Evolutionary conservation across 2,113 vertebrate species (phyloP).

Genomic region (Propithecus coquereli): DNA sequence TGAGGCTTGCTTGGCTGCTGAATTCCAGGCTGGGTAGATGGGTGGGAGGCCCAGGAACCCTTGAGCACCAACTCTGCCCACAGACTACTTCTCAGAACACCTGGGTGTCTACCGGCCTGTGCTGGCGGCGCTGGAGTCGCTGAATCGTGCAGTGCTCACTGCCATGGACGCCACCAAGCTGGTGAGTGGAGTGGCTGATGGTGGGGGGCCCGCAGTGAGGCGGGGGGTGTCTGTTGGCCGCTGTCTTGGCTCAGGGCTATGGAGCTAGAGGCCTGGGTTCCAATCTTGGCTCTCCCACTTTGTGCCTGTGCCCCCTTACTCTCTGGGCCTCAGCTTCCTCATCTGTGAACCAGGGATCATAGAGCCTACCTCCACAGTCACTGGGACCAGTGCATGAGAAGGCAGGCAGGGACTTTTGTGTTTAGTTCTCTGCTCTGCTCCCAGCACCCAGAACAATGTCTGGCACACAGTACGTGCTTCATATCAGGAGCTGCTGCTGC

Average conservation of each 20-base stretch:
- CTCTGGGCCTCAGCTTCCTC: not conserved
- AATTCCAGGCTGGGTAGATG: not conserved
- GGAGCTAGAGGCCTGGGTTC: not conserved
- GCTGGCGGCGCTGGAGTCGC: slow-evolving; percentile 92
- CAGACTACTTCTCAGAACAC: slow-evolving; percentile 96
- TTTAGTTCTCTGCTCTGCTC: not conserved
- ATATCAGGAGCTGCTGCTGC: not conserved
- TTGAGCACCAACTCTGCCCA: not conserved
- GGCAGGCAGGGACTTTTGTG: not conserved
- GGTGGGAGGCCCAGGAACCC: not conserved
- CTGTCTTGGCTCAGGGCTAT: not conserved
- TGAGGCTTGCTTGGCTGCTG: not conserved
- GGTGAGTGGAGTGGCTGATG: slow-evolving; percentile 80
- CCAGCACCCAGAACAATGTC: not conserved
- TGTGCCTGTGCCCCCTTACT: not conserved
- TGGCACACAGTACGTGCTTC: not conserved
- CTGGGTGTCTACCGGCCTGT: slow-evolving; percentile 93
- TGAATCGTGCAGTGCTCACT: slow-evolving; percentile 92
- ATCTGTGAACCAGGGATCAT: not conserved
- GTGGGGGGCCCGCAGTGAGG: not conserved
- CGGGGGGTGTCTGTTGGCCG: not conserved
- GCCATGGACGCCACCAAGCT: slow-evolving; percentile 98
- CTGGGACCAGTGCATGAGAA: not conserved
- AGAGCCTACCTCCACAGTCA: not conserved
- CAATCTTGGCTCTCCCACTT: not conserved